phyloP scores from a whole-genome alignment of 1,140 invertebrate species.

The Polypedilum pembai region DNA sequence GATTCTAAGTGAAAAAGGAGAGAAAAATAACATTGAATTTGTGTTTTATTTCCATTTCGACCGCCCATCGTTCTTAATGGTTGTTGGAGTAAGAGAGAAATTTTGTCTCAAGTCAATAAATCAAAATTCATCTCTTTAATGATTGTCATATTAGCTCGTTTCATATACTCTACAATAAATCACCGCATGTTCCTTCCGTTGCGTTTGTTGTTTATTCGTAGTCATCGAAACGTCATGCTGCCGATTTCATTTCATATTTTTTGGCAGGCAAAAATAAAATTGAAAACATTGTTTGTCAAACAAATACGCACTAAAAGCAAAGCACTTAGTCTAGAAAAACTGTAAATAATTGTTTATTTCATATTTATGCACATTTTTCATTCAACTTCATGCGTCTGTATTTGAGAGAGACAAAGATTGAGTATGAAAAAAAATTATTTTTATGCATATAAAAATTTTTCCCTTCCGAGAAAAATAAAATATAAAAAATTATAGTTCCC shows the following conservation, averaged over 20 bases:
- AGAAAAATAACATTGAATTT: no score
- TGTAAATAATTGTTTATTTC: conserved; percentile 14
- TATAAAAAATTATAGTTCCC: not conserved
- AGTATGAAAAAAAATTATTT: not conserved
- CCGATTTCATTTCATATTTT: no score
- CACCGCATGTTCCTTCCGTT: conserved; percentile 15
- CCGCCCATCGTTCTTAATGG: not conserved
- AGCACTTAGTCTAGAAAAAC: not conserved
- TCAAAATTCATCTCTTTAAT: conserved; percentile 5
- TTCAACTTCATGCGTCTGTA: not conserved
- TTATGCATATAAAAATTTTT: not conserved
- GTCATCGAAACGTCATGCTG: no score
- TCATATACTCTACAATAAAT: conserved; percentile 12
- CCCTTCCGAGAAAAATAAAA: not conserved
- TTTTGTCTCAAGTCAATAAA: not conserved
- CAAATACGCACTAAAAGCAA: no score
- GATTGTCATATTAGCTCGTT: conserved; percentile 15
- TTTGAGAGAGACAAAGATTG: no score
- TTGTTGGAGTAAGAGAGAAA: no score
- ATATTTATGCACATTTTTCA: conserved; percentile 13
- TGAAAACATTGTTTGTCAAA: no score
- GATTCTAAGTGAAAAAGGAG: not conserved
- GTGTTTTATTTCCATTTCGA: not conserved
- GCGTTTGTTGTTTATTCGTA: not conserved
- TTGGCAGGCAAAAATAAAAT: no score